These are phyloP conservation scores for Saimiri boliviensis DNA, from an alignment of 2,113 vertebrate species.

Conservation along the genomic window DNA sequence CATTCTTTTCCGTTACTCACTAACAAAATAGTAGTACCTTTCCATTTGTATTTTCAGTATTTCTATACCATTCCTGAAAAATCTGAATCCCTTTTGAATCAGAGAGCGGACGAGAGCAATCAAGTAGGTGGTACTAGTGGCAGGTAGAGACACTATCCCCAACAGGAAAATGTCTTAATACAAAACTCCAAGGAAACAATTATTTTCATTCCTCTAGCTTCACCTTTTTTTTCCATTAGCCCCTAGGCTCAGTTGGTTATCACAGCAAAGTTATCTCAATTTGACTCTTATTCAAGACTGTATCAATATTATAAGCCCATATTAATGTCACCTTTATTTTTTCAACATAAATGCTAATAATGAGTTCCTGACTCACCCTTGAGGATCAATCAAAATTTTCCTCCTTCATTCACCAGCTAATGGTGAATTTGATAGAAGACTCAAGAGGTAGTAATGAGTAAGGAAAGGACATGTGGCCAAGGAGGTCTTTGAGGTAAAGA, in stretches of 20 bases:
- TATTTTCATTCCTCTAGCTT: background rate
- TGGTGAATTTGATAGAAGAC: background rate
- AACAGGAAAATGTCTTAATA: background rate
- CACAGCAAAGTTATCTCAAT: background rate
- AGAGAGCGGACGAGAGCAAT: background rate
- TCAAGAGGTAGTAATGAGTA: background rate
- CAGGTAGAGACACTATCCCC: background rate
- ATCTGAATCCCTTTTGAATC: background rate
- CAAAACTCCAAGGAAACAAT: background rate
- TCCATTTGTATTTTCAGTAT: background rate
- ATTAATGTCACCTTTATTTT: background rate
- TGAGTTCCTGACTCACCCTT: background rate
- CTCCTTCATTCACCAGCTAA: background rate
- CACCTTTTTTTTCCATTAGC: background rate
- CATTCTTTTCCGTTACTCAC: background rate
- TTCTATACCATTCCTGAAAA: background rate
- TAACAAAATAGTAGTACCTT: background rate
- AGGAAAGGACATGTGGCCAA: background rate
- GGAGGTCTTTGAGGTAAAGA: no score
- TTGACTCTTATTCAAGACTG: background rate
- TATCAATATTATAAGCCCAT: background rate
- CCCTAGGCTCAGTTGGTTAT: background rate
- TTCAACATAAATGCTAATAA: background rate
- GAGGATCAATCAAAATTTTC: background rate
- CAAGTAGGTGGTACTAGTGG: background rate